Conservation (phyloP, 2,797 vertebrate genomes). For the Chelon auratus region DNA sequence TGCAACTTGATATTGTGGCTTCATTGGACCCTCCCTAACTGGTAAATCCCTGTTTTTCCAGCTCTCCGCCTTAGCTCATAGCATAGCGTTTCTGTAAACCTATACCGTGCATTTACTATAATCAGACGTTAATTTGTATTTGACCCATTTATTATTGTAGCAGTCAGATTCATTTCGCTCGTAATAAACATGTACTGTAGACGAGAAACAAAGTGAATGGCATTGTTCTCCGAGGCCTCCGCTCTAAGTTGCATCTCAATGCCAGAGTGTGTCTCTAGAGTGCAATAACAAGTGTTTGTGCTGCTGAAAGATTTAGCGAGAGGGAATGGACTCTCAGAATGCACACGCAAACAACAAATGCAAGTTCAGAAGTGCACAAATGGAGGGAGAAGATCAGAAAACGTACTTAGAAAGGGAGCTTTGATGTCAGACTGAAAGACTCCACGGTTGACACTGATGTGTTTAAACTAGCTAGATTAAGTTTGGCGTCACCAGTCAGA, state of each 20-base stretch:
- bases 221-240: constrained; percentile 6
- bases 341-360: constrained; percentile 24
- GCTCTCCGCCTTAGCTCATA: not conserved
- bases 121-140: not conserved
- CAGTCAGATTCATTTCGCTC: not conserved
- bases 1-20: not conserved
- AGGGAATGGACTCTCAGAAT: constrained; percentile 1
- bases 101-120: not conserved
- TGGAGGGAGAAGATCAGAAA: constrained; percentile 40
- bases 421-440: constrained; percentile 64
- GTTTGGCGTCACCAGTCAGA: constrained; percentile 47
- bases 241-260: constrained; percentile 1
- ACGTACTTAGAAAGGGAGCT: constrained; percentile 38
- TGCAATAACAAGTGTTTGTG: constrained; percentile 38
- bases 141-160: not conserved
- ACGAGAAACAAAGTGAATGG: constrained; percentile 6
- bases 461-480: constrained; percentile 50
- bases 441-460: constrained; percentile 29
- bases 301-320: constrained; percentile 32
- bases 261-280: not conserved
- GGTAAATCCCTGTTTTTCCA: not conserved
- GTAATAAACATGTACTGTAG: constrained; percentile 3
- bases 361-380: constrained; percentile 49
- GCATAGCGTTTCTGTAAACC: not conserved
- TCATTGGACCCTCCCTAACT: not conserved